Percentiles rank a stretch among this genome's conserved stretches.
These are phyloP conservation scores for Tipula helvola DNA, from an alignment of 2,888 invertebrate species.

Conservation along the genomic window DNA sequence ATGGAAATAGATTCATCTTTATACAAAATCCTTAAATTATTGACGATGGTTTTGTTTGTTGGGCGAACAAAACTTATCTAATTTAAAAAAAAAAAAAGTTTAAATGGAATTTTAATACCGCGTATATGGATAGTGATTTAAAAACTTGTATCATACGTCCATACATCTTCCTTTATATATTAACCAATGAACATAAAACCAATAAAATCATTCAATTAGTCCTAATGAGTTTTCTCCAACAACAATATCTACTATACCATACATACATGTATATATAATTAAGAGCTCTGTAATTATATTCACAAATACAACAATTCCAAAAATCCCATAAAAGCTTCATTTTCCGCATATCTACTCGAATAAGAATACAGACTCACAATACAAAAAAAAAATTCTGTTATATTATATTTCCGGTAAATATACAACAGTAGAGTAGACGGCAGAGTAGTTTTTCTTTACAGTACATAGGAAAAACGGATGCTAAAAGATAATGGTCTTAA, in stretches of 20 bases:
- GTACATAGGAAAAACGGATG: neutral
- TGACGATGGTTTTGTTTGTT: neutral
- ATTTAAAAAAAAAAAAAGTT: neutral
- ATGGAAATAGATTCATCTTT: neutral
- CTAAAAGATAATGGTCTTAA: conserved; percentile 15
- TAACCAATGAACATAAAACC: neutral
- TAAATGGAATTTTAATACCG: neutral
- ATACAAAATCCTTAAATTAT: neutral
- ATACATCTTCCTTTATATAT: neutral
- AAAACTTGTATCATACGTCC: neutral
- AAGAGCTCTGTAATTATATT: neutral
- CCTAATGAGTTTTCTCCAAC: neutral
- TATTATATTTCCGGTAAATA: neutral
- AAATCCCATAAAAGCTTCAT: neutral
- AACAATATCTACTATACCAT: neutral
- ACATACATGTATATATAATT: neutral
- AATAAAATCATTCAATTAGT: neutral
- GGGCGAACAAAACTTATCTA: neutral
- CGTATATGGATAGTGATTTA: neutral
- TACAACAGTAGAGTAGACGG: neutral
- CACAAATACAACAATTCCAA: neutral
- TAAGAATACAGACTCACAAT: neutral
- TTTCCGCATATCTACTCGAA: neutral
- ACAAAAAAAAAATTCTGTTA: neutral
- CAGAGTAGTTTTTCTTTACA: neutral